Evolutionary conservation across 2,797 vertebrate species (phyloP).

Genomic region (Enteromius thamalakanensis): DNA sequence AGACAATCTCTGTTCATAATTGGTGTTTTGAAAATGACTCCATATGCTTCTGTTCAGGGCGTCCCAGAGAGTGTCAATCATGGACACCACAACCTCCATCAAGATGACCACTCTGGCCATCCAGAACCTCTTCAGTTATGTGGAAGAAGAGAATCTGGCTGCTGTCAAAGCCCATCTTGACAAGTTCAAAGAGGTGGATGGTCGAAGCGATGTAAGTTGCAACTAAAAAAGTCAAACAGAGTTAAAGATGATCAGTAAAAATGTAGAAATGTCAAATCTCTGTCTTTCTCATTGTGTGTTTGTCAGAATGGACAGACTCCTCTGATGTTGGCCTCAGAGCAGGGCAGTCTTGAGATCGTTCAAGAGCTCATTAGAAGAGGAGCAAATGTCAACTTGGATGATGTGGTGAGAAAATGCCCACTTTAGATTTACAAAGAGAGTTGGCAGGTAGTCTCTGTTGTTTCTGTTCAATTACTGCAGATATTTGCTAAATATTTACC

Average conservation of each 20-base stretch:
- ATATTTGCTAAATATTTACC: background rate
- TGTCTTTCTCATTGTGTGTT: conserved; percentile 44
- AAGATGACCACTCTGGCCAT: conserved; percentile 94
- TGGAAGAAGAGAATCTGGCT: conserved; percentile 94
- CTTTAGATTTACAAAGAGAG: background rate
- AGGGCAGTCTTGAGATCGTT: conserved; percentile 93
- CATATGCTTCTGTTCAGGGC: conserved; percentile 42
- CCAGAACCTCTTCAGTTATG: conserved; percentile 93
- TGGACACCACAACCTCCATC: conserved; percentile 81
- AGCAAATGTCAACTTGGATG: conserved; percentile 95
- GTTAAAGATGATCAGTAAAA: background rate
- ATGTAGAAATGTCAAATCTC: background rate
- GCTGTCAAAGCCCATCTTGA: conserved; percentile 90
- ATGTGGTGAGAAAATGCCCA: conserved; percentile 79
- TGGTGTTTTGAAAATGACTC: background rate
- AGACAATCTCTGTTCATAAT: background rate
- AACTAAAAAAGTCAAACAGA: background rate
- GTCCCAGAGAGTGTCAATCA: conserved; percentile 60
- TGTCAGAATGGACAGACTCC: conserved; percentile 93
- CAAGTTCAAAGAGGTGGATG: conserved; percentile 96
- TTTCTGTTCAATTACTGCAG: conserved; percentile 6
- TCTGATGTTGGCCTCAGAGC: conserved; percentile 93
- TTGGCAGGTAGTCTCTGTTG: background rate
- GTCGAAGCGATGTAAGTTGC: conserved; percentile 89
- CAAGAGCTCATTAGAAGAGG: conserved; percentile 92